These are phyloP conservation scores for Lota lota DNA, from an alignment of 2,113 vertebrate genomes.

Conservation along the genomic window DNA sequence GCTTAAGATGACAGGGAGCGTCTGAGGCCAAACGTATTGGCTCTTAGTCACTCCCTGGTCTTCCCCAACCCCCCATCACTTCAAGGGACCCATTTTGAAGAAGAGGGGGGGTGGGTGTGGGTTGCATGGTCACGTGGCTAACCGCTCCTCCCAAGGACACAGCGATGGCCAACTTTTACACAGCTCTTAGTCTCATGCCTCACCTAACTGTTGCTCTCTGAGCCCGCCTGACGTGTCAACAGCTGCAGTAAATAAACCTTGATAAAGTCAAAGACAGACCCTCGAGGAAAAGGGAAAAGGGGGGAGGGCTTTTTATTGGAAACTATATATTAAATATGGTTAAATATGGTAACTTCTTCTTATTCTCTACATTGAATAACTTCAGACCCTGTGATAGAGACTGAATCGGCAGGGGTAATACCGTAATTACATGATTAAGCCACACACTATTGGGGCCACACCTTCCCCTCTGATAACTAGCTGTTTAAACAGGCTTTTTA, in stretches of 20 bases:
- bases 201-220: neutral
- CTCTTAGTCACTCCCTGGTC: constrained; percentile 30
- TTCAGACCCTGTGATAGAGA: no score
- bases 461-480: constrained; percentile 29
- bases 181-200: constrained; percentile 51
- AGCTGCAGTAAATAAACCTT: no score
- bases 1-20: constrained; percentile 50
- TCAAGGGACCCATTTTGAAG: neutral
- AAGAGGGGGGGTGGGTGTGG: no score
- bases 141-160: no score
- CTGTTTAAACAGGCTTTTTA: constrained; percentile 34
- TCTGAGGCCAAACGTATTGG: constrained; percentile 47
- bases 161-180: constrained; percentile 8
- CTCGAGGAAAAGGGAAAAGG: neutral
- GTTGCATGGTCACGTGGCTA: no score
- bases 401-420: constrained; percentile 65
- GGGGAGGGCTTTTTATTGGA: no score
- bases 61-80: neutral
- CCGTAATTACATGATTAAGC: constrained; percentile 55
- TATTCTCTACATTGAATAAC: no score
- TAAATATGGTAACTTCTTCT: no score
- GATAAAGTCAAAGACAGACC: neutral
- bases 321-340: no score
- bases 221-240: no score
- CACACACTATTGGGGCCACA: constrained; percentile 44